Evolutionary conservation across 2,113 vertebrate genomes (phyloP).

Genomic region (Myrmecophaga tridactyla): DNA sequence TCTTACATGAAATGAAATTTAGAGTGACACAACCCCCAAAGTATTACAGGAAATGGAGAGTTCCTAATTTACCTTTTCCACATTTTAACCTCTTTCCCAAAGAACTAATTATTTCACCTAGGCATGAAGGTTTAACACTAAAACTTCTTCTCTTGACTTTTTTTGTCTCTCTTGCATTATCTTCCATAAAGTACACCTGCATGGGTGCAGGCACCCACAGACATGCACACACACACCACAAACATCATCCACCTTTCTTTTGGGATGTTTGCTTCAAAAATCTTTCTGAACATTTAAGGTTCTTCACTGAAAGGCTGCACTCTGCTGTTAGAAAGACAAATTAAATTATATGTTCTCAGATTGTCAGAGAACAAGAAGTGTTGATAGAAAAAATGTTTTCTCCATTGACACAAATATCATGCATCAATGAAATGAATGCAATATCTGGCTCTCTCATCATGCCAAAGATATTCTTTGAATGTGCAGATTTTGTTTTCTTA

Average conservation of each 20-base stretch:
- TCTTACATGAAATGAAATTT: background rate
- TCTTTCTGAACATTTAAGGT: background rate
- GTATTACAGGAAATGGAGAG: background rate
- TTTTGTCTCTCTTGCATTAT: background rate
- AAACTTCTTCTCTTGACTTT: background rate
- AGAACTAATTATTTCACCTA: background rate
- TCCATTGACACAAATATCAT: conserved; percentile 51
- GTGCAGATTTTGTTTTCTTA: conserved; percentile 43
- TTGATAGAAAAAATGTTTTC: conserved; percentile 47
- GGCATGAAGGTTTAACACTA: background rate
- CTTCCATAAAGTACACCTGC: background rate
- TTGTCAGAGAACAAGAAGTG: conserved; percentile 55
- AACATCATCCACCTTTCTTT: background rate
- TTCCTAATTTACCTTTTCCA: background rate
- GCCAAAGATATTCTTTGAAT: conserved; percentile 33
- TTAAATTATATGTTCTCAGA: conserved; percentile 57
- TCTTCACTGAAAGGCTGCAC: background rate
- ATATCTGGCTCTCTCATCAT: background rate
- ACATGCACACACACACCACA: background rate
- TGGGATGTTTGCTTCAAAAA: conserved; percentile 32
- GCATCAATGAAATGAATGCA: conserved; percentile 10
- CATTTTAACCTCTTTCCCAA: background rate
- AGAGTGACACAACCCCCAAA: background rate
- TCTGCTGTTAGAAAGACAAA: conserved; percentile 33
- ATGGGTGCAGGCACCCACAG: too few relatives aligned